A percentile compares a stretch with the other conserved stretches of the same genome.
Evolutionary conservation across 2,888 invertebrate genomes (phyloP).

Genomic region (Cataglyphis cursor): DNA sequence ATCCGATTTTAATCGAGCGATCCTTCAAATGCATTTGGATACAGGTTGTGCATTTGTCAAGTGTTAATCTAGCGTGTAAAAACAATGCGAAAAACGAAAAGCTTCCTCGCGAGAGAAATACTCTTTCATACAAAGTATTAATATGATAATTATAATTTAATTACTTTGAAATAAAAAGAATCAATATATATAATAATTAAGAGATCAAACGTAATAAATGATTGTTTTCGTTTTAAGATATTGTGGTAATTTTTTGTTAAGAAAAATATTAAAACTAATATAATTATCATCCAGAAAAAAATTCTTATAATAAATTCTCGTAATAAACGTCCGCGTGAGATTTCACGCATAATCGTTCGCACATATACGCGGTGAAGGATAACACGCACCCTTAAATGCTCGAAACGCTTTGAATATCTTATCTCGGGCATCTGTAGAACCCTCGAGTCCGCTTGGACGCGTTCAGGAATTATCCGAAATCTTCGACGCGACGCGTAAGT

Average conservation of each 20-base stretch:
- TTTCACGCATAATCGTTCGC: conserved; percentile 61
- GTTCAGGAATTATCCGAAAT: conserved; percentile 85
- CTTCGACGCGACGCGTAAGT: conserved; percentile 68
- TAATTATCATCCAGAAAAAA: neutral
- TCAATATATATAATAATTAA: neutral
- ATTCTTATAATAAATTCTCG: neutral
- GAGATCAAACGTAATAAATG: neutral
- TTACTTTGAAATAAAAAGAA: neutral
- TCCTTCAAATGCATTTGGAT: conserved; percentile 38
- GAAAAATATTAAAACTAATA: neutral
- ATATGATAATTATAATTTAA: neutral
- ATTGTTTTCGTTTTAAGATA: neutral
- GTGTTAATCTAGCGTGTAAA: conserved; percentile 1
- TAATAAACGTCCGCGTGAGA: conserved; percentile 52
- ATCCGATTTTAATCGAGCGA: conserved; percentile 76
- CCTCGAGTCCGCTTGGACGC: conserved; percentile 85
- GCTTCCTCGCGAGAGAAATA: neutral
- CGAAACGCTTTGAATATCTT: conserved; percentile 85
- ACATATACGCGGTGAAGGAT: conserved; percentile 61
- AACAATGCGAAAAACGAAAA: neutral
- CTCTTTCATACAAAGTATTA: neutral
- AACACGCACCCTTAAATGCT: conserved; percentile 82
- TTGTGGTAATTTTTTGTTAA: neutral
- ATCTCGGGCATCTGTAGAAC: conserved; percentile 85
- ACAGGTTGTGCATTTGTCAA: conserved; percentile 62